phyloP scores from a whole-genome alignment of 2,888 invertebrate genomes.

The Marronus borbonicus region DNA sequence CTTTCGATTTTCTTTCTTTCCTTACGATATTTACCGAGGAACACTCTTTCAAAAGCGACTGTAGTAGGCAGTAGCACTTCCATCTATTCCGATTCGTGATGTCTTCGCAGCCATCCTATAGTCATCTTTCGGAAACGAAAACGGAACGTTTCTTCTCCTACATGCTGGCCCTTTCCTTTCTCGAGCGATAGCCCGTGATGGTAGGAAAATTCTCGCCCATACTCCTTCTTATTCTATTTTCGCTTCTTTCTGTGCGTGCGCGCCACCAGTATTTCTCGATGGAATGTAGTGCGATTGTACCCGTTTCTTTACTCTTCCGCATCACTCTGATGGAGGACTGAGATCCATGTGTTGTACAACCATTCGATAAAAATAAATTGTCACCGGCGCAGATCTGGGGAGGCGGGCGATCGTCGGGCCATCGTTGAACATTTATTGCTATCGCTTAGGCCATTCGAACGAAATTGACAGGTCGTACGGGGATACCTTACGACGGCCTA shows the following conservation, averaged over 20 bases:
- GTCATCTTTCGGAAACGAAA: conserved; percentile 21
- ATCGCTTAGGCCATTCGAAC: conserved; percentile 42
- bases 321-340: neutral
- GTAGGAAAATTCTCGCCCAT: neutral
- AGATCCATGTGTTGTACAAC: conserved; percentile 30
- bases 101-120: neutral
- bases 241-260: conserved; percentile 11
- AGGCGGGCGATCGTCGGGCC: conserved; percentile 25
- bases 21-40: conserved; percentile 34
- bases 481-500: conserved; percentile 32
- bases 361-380: conserved; percentile 51
- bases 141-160: neutral
- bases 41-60: conserved; percentile 21
- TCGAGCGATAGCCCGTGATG: neutral
- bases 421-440: conserved; percentile 49
- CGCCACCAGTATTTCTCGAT: neutral
- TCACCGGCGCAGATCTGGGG: conserved; percentile 37
- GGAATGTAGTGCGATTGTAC: conserved; percentile 21
- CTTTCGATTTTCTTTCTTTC: conserved; percentile 2
- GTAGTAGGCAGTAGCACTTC: conserved; percentile 10
- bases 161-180: neutral
- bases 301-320: neutral
- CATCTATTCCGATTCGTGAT: conserved; percentile 35
- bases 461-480: conserved; percentile 45
- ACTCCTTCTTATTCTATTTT: conserved; percentile 23